Conservation (phyloP, 2,888 invertebrate species). For the Polyommatus icarus region DNA sequence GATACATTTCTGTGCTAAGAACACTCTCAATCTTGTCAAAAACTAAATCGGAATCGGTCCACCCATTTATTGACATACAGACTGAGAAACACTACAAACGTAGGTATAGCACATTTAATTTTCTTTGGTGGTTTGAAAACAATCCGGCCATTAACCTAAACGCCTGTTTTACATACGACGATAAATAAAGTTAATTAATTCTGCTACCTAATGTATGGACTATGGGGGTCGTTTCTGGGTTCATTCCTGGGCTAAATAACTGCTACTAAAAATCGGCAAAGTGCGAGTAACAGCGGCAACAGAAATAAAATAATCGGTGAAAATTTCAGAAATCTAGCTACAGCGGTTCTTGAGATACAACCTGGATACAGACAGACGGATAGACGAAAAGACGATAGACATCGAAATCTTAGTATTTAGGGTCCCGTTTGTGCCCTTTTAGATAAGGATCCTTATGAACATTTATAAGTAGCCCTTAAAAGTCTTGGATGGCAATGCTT, state of each 20-base stretch:
- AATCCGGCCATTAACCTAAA: neutral
- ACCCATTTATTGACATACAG: no score
- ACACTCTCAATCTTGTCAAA: no score
- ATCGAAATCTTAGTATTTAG: neutral
- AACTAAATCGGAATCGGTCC: no score
- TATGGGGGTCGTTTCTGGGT: no score
- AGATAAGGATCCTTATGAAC: neutral
- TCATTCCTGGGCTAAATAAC: neutral
- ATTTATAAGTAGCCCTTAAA: neutral
- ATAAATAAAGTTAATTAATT: conserved; percentile 4
- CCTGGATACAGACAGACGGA: no score
- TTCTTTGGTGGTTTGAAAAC: neutral
- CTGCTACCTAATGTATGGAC: neutral
- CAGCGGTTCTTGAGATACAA: no score
- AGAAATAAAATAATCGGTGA: neutral
- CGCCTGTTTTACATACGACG: neutral
- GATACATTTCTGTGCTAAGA: no score
- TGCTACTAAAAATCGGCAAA: no score
- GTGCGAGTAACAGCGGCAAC: neutral
- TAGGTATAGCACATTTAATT: neutral
- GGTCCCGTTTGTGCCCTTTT: neutral
- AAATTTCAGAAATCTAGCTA: neutral
- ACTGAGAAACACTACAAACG: no score
- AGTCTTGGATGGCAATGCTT: neutral
- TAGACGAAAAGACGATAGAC: no score